Conservation (phyloP, 2,113 vertebrate genomes). For the Geococcyx californianus region DNA sequence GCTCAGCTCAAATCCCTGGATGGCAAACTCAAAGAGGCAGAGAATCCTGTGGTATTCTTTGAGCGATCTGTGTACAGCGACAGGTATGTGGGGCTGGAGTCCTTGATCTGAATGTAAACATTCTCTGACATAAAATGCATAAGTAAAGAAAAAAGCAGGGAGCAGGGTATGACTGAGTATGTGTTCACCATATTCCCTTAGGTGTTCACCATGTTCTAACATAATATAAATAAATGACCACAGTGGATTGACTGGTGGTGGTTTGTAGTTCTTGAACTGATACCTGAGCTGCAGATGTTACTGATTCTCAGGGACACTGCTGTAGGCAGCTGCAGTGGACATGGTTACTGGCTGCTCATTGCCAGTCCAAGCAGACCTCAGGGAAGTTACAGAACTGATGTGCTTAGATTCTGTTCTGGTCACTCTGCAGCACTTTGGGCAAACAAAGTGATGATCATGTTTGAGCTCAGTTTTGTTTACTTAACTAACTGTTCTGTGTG, state of each 20-base stretch:
- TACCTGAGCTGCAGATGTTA: not conserved
- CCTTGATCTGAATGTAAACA: rapidly evolving
- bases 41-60: conserved; percentile 88
- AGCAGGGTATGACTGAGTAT: not conserved
- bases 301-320: not conserved
- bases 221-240: not conserved
- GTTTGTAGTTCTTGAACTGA: not conserved
- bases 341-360: not conserved
- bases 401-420: not conserved
- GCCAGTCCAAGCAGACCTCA: rapidly evolving
- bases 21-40: conserved; percentile 75
- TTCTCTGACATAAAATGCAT: rapidly evolving
- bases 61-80: conserved; percentile 96
- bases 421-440: not conserved
- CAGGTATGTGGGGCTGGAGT: conserved; percentile 75
- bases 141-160: not conserved
- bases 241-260: too few species aligned
- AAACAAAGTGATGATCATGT: not conserved
- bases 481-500: not conserved
- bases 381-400: not conserved
- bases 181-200: not conserved
- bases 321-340: not conserved
- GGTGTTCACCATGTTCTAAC: not conserved
- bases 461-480: not conserved
- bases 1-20: conserved; percentile 82